Percentiles rank a stretch among this genome's conserved stretches.
phyloP scores from a whole-genome alignment of 2,113 vertebrate genomes.

The Scolopax mira region DNA sequence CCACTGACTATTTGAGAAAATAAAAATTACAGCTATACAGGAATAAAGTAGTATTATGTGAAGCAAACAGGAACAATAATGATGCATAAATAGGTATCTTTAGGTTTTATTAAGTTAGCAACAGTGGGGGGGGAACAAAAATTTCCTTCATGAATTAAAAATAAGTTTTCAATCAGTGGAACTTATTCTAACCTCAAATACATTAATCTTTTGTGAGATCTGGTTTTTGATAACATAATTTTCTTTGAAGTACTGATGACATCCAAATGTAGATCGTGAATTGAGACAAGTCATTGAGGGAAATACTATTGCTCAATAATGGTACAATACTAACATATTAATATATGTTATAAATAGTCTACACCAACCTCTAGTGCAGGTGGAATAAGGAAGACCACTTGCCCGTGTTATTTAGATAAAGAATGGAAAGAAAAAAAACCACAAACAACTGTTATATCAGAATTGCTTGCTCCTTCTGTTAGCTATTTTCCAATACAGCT shows the following conservation, averaged over 20 bases:
- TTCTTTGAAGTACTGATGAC: background rate
- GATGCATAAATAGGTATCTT: background rate
- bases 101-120: background rate
- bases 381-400: background rate
- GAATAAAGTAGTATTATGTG: background rate
- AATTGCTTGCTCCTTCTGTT: background rate
- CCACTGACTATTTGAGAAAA: background rate
- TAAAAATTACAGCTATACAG: background rate
- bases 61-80: background rate
- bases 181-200: background rate
- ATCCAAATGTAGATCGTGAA: background rate
- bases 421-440: background rate
- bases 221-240: background rate
- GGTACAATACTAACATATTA: background rate
- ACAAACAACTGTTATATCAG: background rate
- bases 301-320: background rate
- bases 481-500: background rate
- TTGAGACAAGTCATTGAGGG: background rate
- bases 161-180: background rate
- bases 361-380: too few species aligned
- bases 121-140: background rate
- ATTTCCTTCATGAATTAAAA: background rate
- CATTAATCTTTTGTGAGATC: background rate
- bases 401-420: background rate
- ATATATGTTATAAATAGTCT: background rate